These are phyloP conservation scores for Xyliphius kryptos DNA, from an alignment of 2,113 vertebrate genomes.

Conservation along the genomic window DNA sequence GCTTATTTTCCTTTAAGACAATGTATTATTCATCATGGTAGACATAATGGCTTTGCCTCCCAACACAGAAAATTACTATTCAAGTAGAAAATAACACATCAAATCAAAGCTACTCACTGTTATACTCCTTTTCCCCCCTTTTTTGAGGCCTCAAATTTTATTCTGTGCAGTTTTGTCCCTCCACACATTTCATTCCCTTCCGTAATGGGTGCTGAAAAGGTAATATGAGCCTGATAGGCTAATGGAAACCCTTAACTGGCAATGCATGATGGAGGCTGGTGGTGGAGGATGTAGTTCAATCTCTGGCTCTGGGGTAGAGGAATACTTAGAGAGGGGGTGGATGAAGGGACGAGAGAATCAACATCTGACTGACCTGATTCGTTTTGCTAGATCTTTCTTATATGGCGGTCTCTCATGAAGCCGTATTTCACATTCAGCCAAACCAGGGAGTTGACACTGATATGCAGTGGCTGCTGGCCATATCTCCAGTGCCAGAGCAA, in stretches of 20 bases:
- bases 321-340: slow-evolving; percentile 35
- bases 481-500: slow-evolving; percentile 33
- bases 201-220: slow-evolving; percentile 22
- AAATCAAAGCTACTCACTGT: slow-evolving; percentile 39
- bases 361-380: slow-evolving; percentile 46
- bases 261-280: slow-evolving; percentile 42
- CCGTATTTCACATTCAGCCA: slow-evolving; percentile 20
- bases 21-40: slow-evolving; percentile 34
- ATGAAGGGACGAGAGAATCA: not conserved
- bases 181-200: slow-evolving; percentile 27
- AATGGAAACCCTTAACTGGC: slow-evolving; percentile 48
- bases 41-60: not conserved
- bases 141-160: slow-evolving; percentile 36
- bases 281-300: slow-evolving; percentile 39
- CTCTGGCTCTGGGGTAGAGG: slow-evolving; percentile 33
- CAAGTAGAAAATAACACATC: slow-evolving; percentile 26
- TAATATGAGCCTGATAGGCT: slow-evolving; percentile 28
- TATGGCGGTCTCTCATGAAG: not conserved
- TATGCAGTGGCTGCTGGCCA: slow-evolving; percentile 41
- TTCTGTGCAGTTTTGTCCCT: slow-evolving; percentile 18
- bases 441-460: slow-evolving; percentile 43
- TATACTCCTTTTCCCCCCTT: slow-evolving; percentile 25
- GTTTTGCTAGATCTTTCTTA: not conserved
- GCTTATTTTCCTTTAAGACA: not conserved
- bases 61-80: not conserved